Evolutionary conservation across 2,888 invertebrate genomes (phyloP), one percentile per base, ranked within the genome.

Genomic region (Agrilus biguttatus): DNA sequence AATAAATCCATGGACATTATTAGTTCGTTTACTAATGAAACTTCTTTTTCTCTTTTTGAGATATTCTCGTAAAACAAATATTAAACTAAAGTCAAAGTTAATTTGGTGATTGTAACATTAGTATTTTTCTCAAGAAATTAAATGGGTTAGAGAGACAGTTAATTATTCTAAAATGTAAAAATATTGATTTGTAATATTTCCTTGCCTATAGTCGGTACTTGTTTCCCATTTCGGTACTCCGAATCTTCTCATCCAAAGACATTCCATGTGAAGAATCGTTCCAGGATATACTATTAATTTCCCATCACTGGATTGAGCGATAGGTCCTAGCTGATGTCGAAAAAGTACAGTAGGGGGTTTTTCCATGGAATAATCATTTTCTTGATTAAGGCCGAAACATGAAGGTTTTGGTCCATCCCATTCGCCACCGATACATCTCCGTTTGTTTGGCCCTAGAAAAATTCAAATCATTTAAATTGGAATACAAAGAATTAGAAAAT

Each of bases 281-380:
- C 88, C 88, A 0, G 89, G 88, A 63, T 86, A 88, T 0, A 89
- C 85, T 45, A 89, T 78, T 39, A 89, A 69, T 51, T 83, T 83
- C 2, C 89, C 89, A 54, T 88, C 86, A 52, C 85, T 87, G 37
- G 83, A 85, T 65, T 89, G 88, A 1, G 87, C 86, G 42, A 89
- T 88, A 0, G 88, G 87, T 0, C 88, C 89, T 35, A 80, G 71
- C 45, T 83, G 80, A 59, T 87, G 83, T 1, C 88, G 73, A 62
- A 89, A 87, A 39, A 88, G 66, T 49, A 89, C 83, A 0, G 89
- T 88, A 0, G 89, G 88, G 0, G 86, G 80, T 60, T 86, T 86
- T 58, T 86, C 86, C 80, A 88, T 79, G 13, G 86, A 86, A 62
- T 88, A 88, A 58, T 89, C 87, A 53, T 86, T 84, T 58, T 85